These are phyloP conservation scores for Myzus persicae DNA, from an alignment of 1,140 invertebrate genomes.

Conservation along the genomic window DNA sequence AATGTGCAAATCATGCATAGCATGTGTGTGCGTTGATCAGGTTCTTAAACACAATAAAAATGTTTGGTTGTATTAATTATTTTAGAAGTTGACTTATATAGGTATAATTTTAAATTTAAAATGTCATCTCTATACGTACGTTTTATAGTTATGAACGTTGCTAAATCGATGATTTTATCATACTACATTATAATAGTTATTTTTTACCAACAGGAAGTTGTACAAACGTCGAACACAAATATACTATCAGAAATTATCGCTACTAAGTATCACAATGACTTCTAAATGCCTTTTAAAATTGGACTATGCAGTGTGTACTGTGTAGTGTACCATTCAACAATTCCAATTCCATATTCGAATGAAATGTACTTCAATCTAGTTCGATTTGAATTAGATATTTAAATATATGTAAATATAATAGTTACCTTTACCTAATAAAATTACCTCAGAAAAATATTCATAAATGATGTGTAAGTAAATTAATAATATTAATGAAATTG, in stretches of 20 bases:
- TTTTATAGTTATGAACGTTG: background rate
- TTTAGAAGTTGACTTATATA: too few species aligned
- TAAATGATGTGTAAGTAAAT: background rate
- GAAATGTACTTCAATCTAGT: background rate
- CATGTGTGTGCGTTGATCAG: too few species aligned
- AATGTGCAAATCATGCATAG: too few species aligned
- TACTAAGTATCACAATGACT: too few species aligned
- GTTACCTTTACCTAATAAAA: background rate
- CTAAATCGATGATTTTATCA: background rate
- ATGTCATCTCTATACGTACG: background rate
- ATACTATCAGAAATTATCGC: background rate
- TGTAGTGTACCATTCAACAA: background rate
- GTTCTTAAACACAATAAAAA: too few species aligned
- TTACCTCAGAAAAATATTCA: background rate
- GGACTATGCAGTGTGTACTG: too few species aligned
- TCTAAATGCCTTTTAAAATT: background rate
- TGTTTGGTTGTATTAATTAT: too few species aligned
- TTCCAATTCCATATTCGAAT: background rate
- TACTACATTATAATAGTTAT: background rate
- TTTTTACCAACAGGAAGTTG: background rate
- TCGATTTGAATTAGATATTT: too few species aligned
- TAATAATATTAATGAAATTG: background rate
- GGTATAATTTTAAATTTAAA: background rate
- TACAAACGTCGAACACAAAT: background rate
- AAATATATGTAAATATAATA: background rate